Conservation (phyloP, 2,797 vertebrate genomes). For the Champsocephalus gunnari region DNA sequence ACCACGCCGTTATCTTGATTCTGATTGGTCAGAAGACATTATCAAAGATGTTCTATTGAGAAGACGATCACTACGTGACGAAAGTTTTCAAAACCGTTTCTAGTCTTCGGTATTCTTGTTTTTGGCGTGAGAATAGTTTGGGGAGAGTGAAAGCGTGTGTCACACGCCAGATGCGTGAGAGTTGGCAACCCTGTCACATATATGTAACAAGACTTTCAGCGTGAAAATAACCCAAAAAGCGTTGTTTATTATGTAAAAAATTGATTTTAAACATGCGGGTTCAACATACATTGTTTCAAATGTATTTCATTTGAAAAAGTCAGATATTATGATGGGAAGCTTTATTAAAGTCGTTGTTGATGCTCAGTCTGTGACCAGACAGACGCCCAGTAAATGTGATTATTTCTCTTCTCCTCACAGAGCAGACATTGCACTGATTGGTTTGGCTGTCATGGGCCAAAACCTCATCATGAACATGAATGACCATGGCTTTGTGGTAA, state of each 20-base stretch:
- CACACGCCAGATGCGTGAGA: too few species aligned
- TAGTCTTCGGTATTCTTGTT: too few species aligned
- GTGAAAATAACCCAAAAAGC: background rate
- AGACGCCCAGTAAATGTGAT: constrained; percentile 14
- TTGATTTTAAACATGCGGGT: background rate
- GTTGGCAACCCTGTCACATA: too few species aligned
- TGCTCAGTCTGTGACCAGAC: constrained; percentile 5
- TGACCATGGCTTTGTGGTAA: constrained; percentile 97
- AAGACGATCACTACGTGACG: too few species aligned
- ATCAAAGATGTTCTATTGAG: too few species aligned
- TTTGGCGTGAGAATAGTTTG: too few species aligned
- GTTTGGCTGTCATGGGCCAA: constrained; percentile 98
- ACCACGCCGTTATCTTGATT: too few species aligned
- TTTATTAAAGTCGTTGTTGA: background rate
- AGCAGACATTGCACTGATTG: constrained; percentile 98
- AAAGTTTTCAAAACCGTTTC: too few species aligned
- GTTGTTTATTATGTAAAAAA: background rate
- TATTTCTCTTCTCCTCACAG: constrained; percentile 71
- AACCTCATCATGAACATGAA: constrained; percentile 98
- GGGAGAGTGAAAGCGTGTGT: too few species aligned
- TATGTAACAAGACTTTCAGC: background rate
- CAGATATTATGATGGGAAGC: background rate
- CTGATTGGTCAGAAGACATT: too few species aligned
- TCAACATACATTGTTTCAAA: too few species aligned
- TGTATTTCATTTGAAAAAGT: background rate